These are phyloP conservation scores for Tetranychus truncatus DNA, from an alignment of 2,888 invertebrate species.

Conservation along the genomic window DNA sequence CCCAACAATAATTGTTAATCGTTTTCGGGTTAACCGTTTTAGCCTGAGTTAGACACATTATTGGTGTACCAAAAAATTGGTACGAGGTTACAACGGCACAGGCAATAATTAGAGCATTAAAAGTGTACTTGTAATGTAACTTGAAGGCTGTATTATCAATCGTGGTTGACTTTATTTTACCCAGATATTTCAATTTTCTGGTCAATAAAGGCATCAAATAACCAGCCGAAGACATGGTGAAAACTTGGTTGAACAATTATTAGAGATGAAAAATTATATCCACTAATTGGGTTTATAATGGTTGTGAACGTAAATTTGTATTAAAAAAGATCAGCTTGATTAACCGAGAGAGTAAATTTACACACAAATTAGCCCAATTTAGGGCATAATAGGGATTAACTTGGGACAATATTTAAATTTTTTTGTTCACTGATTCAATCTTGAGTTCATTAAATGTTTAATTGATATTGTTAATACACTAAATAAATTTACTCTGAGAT, in stretches of 20 bases:
- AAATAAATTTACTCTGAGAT: neutral
- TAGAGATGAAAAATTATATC: neutral
- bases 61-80: slow-evolving; percentile 11
- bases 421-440: too few relatives aligned
- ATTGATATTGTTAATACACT: neutral
- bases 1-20: slow-evolving; percentile 65
- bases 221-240: neutral
- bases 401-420: too few relatives aligned
- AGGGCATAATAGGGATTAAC: too few relatives aligned
- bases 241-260: neutral
- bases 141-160: slow-evolving; percentile 6
- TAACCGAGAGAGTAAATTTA: too few relatives aligned
- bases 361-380: too few relatives aligned
- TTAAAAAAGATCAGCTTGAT: too few relatives aligned
- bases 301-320: neutral
- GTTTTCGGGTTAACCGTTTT: neutral
- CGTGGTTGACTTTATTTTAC: neutral
- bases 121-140: slow-evolving; percentile 3
- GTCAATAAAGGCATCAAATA: neutral
- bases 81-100: neutral
- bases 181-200: slow-evolving; percentile 3
- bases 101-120: neutral
- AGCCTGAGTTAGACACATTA: neutral
- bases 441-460: too few relatives aligned
- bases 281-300: neutral